A percentile compares a stretch with the other conserved stretches of the same genome.
These are phyloP conservation scores for Hyphantria cunea DNA, from an alignment of 1,140 invertebrate genomes.

Conservation along the genomic window DNA sequence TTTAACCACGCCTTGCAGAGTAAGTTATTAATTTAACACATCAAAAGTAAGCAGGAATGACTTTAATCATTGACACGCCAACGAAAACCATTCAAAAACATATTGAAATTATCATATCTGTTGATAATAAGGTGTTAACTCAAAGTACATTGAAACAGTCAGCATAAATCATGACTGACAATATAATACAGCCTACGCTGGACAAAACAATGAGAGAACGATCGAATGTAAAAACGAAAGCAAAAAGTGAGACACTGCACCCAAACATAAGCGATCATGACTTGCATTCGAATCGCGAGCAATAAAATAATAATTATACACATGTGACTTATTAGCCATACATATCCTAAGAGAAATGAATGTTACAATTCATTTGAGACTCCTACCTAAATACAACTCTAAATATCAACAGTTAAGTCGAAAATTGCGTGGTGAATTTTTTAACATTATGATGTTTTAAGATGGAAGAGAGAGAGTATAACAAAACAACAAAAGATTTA, in stretches of 20 bases:
- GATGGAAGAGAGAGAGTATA: conserved; percentile 19
- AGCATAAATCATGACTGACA: conserved; percentile 31
- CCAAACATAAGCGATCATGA: conserved; percentile 56
- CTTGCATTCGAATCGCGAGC: conserved; percentile 61
- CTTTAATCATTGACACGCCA: conserved; percentile 21
- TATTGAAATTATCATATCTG: conserved; percentile 28
- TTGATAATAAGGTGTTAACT: conserved; percentile 38
- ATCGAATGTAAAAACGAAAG: conserved; percentile 41
- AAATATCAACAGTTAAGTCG: background rate
- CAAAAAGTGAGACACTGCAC: conserved; percentile 38
- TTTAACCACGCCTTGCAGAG: no score
- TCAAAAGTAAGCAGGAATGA: background rate
- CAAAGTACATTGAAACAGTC: conserved; percentile 29
- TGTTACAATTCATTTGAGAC: conserved; percentile 1
- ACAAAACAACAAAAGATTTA: conserved; percentile 70
- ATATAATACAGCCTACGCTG: conserved; percentile 46
- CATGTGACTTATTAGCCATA: conserved; percentile 76
- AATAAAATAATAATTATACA: conserved; percentile 80
- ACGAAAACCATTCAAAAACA: conserved; percentile 7
- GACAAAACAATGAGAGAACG: conserved; percentile 42
- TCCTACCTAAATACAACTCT: background rate
- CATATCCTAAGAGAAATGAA: conserved; percentile 50
- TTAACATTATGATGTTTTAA: conserved; percentile 17
- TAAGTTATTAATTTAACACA: background rate
- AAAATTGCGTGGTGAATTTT: conserved; percentile 1